Percentiles rank a stretch among this genome's conserved stretches.
phyloP scores from a whole-genome alignment of 2,888 invertebrate species.

The Piscicola geometra region DNA sequence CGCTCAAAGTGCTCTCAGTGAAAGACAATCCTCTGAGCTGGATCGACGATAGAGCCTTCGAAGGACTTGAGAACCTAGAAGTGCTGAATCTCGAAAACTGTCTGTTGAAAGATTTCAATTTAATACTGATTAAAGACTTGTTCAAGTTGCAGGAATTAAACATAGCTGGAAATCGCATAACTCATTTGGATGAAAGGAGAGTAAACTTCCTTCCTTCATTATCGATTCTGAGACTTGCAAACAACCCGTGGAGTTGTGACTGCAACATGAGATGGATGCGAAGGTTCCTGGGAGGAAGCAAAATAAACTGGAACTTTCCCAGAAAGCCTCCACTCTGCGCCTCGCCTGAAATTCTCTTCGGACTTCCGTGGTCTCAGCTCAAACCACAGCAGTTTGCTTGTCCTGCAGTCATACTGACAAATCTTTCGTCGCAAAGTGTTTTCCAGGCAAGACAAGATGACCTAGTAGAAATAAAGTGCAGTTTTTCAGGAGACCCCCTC shows the following conservation, averaged over 20 bases:
- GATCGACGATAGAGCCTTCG: constrained; percentile 38
- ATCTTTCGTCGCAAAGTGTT: constrained; percentile 35
- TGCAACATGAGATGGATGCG: constrained; percentile 42
- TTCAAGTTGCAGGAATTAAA: constrained; percentile 41
- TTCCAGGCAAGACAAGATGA: constrained; percentile 35
- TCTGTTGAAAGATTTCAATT: constrained; percentile 38
- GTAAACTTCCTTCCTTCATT: constrained; percentile 33
- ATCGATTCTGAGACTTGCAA: constrained; percentile 40
- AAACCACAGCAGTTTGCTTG: constrained; percentile 42
- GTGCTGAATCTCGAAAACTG: constrained; percentile 43
- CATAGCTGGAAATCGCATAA: constrained; percentile 42
- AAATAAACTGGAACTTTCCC: constrained; percentile 42
- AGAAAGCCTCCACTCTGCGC: constrained; percentile 41
- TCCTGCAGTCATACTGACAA: constrained; percentile 39
- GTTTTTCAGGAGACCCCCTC: constrained; percentile 40
- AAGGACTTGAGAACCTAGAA: constrained; percentile 41
- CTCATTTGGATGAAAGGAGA: constrained; percentile 36
- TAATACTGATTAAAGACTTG: constrained; percentile 38
- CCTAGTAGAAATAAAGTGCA: constrained; percentile 41
- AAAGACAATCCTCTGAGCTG: constrained; percentile 40
- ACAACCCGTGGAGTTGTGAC: constrained; percentile 44
- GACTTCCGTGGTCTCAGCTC: constrained; percentile 41
- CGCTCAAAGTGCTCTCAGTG: constrained; percentile 39
- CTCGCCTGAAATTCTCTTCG: constrained; percentile 37
- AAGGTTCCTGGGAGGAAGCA: constrained; percentile 35